Conservation (phyloP, 2,888 invertebrate species). For the Dione juno region DNA sequence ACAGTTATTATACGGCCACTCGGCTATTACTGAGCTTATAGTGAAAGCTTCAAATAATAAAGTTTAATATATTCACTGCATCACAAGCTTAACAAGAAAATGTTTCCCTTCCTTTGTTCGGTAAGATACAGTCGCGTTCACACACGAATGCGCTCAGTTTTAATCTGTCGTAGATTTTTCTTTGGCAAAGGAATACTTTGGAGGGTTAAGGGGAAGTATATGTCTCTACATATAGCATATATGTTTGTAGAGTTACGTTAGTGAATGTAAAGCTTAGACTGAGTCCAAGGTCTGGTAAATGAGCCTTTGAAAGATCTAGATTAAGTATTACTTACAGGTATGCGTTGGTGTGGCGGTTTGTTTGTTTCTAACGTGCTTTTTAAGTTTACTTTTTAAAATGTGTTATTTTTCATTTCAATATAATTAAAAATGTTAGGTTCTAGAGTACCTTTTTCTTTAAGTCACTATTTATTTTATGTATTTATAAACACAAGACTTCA, state of each 20-base stretch:
- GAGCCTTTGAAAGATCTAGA: conserved; percentile 7
- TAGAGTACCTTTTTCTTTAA: not conserved
- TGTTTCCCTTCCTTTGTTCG: conserved; percentile 76
- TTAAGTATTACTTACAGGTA: not conserved
- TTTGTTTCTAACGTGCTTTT: not conserved
- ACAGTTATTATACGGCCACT: too few species aligned
- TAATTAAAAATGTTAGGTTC: not conserved
- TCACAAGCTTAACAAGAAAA: conserved; percentile 55
- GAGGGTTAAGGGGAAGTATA: conserved; percentile 51
- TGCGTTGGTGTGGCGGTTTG: not conserved
- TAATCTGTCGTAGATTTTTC: conserved; percentile 73
- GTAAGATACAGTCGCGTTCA: conserved; percentile 77
- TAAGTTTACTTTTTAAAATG: not conserved
- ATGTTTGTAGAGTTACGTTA: not conserved
- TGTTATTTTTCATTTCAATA: not conserved
- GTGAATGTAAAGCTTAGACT: conserved; percentile 8
- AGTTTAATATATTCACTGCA: conserved; percentile 40
- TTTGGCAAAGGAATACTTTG: conserved; percentile 65
- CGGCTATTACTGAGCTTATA: not conserved
- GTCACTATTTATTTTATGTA: not conserved
- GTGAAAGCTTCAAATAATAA: not conserved
- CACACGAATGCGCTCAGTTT: conserved; percentile 78
- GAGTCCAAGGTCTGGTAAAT: conserved; percentile 11
- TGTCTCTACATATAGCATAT: not conserved
- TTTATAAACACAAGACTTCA: too few species aligned